Conservation (phyloP, 2,113 vertebrate species). For the Eptesicus fuscus region DNA sequence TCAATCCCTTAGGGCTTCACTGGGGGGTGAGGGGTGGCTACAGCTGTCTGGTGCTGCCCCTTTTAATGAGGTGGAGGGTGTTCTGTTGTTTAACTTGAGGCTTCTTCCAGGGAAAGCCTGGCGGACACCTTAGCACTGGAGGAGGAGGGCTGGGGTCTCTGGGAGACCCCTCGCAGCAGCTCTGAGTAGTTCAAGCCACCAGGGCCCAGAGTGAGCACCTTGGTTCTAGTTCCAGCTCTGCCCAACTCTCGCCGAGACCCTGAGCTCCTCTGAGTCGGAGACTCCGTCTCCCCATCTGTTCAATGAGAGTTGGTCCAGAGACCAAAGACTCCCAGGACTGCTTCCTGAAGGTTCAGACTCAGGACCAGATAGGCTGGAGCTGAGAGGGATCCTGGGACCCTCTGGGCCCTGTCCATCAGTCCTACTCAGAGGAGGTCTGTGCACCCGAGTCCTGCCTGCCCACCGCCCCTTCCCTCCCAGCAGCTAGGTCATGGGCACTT, state of each 20-base stretch:
- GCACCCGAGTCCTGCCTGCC: neutral
- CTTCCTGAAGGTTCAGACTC: neutral
- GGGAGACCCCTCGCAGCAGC: neutral
- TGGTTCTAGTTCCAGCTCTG: neutral
- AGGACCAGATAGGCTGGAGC: neutral
- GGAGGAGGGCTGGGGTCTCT: neutral
- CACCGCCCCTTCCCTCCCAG: neutral
- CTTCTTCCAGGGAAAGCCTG: neutral
- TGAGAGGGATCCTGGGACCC: neutral
- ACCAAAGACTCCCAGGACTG: neutral
- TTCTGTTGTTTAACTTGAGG: neutral
- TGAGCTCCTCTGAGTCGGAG: neutral
- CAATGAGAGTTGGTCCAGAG: neutral
- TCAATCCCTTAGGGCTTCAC: neutral
- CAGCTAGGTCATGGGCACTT: neutral
- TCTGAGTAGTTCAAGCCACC: neutral
- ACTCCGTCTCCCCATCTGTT: neutral
- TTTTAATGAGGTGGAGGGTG: neutral
- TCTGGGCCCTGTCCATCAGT: neutral
- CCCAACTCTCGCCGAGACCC: neutral
- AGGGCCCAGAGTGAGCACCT: neutral
- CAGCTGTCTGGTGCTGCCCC: neutral
- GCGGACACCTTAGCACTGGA: neutral
- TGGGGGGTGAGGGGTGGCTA: neutral
- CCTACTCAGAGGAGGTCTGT: neutral